Base-by-base conservation (phyloP, 2,113 vertebrate species). In the Myiopsitta monachus region DNA sequence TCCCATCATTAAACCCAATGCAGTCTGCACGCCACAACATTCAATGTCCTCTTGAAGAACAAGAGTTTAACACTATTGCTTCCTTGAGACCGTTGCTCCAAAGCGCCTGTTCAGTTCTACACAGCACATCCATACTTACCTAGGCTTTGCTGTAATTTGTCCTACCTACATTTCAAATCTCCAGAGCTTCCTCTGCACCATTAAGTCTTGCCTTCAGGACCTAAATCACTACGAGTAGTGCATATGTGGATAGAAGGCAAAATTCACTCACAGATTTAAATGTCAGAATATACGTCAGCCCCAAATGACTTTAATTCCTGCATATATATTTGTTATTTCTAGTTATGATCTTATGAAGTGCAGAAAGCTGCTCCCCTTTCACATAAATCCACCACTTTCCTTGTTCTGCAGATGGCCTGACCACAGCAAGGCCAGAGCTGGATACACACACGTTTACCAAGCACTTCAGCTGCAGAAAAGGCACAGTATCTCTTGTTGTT, bases 391-490 rank as follows among this genome's bases (percentile, higher is more conserved):
- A 18, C 2, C 6, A 4, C 24, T 44, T 19, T 15, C 18, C 38
- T 26, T 19, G 14, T 27, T 24, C n/a, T 30, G 19, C 43, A 19
- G 43, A 5, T 0, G 30, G 36, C 3, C 43, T 36, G 43, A 31
- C 16, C 3, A 1, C 49, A 43, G 69, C 3, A 26, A 81, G 19
- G 17, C 36, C 39, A 2, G 1, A 14, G 14, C 14, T 8, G 17
- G 24, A 10, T 1, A 30, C 18, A 26, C 11, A 4, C 15, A 4
- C 1, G 1, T 59, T 18, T 31, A 73, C 4, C 17, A 3, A 4
- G 18, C 19, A 26, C 18, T 21, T 21, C 10, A 36, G 38, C n/a
- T 11, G 49, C 78, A 6, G 0, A 4, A 80, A 14, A 30, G 33
- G 33, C 57, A 23, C 22, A 7, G 27, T 3, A 4, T 18, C 62